phyloP scores from a whole-genome alignment of 2,113 vertebrate genomes.

The Tretioscincus oriximinensis region DNA sequence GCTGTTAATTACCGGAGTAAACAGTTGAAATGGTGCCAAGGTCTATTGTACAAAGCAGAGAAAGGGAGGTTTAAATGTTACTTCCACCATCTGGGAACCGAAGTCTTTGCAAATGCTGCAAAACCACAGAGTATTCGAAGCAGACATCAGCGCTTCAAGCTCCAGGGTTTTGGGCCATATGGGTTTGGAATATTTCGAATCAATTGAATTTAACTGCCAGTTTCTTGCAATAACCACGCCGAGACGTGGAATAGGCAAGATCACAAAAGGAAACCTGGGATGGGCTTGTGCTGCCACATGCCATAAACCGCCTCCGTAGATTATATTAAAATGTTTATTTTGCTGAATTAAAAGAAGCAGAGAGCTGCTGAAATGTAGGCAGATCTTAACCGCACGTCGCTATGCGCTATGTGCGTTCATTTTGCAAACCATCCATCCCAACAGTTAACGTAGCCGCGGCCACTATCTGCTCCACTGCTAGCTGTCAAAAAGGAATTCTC shows the following conservation, averaged over 20 bases:
- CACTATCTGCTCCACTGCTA: background rate
- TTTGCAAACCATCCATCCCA: background rate
- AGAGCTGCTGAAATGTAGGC: slow-evolving; percentile 32
- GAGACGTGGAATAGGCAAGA: slow-evolving; percentile 74
- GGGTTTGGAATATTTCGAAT: slow-evolving; percentile 85
- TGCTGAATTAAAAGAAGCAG: slow-evolving; percentile 59
- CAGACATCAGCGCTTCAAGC: slow-evolving; percentile 83
- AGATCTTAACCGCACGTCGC: slow-evolving; percentile 36
- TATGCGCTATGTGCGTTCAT: background rate
- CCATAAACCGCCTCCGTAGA: slow-evolving; percentile 64
- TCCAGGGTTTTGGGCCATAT: slow-evolving; percentile 95
- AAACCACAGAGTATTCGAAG: slow-evolving; percentile 76
- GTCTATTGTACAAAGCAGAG: slow-evolving; percentile 94
- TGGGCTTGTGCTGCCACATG: slow-evolving; percentile 57
- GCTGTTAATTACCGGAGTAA: slow-evolving; percentile 99
- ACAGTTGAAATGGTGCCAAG: slow-evolving; percentile 98
- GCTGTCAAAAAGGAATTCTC: slow-evolving; percentile 27
- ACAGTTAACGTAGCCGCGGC: slow-evolving; percentile 14
- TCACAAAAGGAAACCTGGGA: slow-evolving; percentile 67
- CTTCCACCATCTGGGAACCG: slow-evolving; percentile 98
- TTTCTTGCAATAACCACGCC: slow-evolving; percentile 72
- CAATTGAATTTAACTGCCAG: slow-evolving; percentile 83
- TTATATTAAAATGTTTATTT: slow-evolving; percentile 66
- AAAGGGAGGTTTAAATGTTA: slow-evolving; percentile 95
- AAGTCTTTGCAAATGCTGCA: slow-evolving; percentile 87